phyloP scores from a whole-genome alignment of 2,797 vertebrate genomes.

The Novumbra hubbsi region DNA sequence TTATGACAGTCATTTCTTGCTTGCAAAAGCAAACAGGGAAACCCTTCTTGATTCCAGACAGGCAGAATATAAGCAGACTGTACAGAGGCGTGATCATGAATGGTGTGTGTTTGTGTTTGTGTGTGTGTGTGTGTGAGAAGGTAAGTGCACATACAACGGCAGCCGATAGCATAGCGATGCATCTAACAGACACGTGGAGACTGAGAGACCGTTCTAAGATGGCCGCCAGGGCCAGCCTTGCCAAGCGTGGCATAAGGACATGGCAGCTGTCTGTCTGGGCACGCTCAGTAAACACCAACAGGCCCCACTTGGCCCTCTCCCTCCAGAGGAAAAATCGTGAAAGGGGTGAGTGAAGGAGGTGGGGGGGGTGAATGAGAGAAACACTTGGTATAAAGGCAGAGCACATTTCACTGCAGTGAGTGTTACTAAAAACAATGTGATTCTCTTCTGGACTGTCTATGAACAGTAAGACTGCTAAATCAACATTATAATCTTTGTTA shows the following conservation, averaged over 20 bases:
- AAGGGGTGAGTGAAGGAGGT: constrained; percentile 11
- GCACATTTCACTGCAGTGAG: constrained; percentile 27
- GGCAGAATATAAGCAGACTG: constrained; percentile 1
- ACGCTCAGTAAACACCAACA: constrained; percentile 33
- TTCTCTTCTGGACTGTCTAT: neutral
- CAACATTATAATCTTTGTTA: neutral
- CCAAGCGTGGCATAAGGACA: constrained; percentile 30
- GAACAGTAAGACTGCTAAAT: neutral
- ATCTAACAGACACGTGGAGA: neutral
- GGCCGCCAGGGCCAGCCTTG: constrained; percentile 2
- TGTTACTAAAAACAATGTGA: constrained; percentile 10
- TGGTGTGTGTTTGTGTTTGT: neutral
- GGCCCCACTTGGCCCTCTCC: constrained; percentile 39
- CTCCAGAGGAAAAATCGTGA: constrained; percentile 11
- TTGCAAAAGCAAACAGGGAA: no score
- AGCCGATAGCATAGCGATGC: neutral
- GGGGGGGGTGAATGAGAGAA: constrained; percentile 21
- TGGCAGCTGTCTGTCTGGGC: constrained; percentile 51
- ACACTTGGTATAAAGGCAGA: constrained; percentile 35
- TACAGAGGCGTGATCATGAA: constrained; percentile 1
- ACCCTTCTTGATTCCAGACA: constrained; percentile 2
- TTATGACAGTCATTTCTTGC: no score
- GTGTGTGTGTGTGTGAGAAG: neutral
- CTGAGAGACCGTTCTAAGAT: constrained; percentile 4
- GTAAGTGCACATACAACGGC: neutral